phyloP scores from a whole-genome alignment of 2,113 vertebrate species.

The Panthera tigris region DNA sequence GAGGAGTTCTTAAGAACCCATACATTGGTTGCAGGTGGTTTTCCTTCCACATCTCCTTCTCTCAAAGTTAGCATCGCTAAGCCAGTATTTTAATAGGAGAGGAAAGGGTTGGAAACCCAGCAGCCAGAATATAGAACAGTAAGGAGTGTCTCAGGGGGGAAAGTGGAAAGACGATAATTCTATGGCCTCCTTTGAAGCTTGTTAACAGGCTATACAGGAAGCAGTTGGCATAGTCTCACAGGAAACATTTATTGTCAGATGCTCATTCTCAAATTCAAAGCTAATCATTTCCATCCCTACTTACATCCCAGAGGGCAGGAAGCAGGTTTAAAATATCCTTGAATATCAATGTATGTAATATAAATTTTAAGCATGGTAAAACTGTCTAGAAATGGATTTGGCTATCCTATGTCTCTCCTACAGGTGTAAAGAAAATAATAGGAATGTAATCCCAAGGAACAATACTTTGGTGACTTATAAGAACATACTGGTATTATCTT shows the following conservation, averaged over 20 bases:
- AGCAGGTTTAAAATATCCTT: slow-evolving; percentile 38
- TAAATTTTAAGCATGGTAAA: slow-evolving; percentile 50
- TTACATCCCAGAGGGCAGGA: slow-evolving; percentile 27
- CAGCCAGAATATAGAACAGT: slow-evolving; percentile 56
- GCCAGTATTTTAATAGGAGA: slow-evolving; percentile 35
- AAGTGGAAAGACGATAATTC: slow-evolving; percentile 5
- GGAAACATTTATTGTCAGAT: slow-evolving; percentile 43
- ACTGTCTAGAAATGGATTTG: slow-evolving; percentile 38
- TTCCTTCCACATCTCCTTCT: slow-evolving; percentile 35
- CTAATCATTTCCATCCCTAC: slow-evolving; percentile 49
- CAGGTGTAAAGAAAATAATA: slow-evolving; percentile 31
- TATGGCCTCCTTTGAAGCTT: slow-evolving; percentile 30
- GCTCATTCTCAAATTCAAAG: slow-evolving; percentile 54
- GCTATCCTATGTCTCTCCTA: background rate
- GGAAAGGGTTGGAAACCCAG: slow-evolving; percentile 33
- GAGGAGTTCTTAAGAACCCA: slow-evolving; percentile 32
- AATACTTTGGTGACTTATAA: slow-evolving; percentile 31
- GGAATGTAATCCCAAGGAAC: background rate
- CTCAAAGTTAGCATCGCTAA: slow-evolving; percentile 45
- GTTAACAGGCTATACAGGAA: slow-evolving; percentile 33
- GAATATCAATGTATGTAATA: slow-evolving; percentile 47
- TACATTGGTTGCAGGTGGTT: slow-evolving; percentile 43
- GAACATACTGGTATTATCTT: slow-evolving; percentile 33
- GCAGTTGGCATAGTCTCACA: slow-evolving; percentile 48
- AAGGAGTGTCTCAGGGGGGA: background rate